Percentiles rank a stretch among this genome's conserved stretches.
These are phyloP conservation scores for Microtus oregoni DNA, from an alignment of 2,113 vertebrate genomes.

Conservation along the genomic window DNA sequence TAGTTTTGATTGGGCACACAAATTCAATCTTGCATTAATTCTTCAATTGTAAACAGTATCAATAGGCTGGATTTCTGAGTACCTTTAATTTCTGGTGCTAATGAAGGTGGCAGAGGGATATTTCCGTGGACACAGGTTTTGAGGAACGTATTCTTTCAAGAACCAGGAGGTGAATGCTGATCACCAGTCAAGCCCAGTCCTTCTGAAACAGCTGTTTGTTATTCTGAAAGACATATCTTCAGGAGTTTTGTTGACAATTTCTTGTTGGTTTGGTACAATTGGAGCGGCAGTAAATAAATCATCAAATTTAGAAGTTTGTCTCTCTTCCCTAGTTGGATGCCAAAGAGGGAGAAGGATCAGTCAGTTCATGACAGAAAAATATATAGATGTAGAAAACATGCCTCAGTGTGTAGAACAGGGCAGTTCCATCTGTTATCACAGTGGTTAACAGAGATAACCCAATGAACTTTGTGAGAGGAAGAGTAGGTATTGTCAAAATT, in stretches of 20 bases:
- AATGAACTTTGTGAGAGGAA: not conserved
- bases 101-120: not conserved
- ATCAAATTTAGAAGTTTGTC: not conserved
- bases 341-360: no score
- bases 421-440: not conserved
- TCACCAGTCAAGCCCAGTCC: not conserved
- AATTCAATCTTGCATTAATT: not conserved
- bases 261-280: not conserved
- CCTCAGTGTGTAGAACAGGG: no score
- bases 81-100: not conserved
- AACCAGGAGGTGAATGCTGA: not conserved
- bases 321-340: not conserved
- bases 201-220: not conserved
- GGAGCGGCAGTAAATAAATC: no score
- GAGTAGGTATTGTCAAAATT: not conserved
- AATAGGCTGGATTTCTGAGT: not conserved
- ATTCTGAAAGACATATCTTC: not conserved
- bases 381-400: not conserved
- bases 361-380: not conserved
- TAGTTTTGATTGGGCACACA: not conserved
- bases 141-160: not conserved
- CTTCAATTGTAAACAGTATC: not conserved
- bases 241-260: not conserved
- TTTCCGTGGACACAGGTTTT: not conserved
- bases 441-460: not conserved